Conservation (phyloP, 2,113 vertebrate genomes). For the Argyrosomus japonicus region DNA sequence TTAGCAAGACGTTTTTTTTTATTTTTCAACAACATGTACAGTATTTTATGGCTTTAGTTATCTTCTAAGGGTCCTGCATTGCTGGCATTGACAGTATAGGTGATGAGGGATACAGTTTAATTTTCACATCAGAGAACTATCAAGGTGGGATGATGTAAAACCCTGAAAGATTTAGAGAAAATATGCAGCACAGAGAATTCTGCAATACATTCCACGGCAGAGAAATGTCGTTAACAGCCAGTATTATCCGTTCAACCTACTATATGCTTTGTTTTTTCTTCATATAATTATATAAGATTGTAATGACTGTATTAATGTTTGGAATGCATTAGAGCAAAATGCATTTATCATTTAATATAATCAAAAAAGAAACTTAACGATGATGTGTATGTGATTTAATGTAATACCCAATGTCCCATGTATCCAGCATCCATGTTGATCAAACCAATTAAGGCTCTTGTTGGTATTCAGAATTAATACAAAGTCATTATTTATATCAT, state of each 20-base stretch:
- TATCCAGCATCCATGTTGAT: not conserved
- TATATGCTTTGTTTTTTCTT: not conserved
- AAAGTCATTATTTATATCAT: too few relatives aligned
- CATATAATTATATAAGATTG: not conserved
- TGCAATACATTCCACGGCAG: not conserved
- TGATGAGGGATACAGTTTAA: not conserved
- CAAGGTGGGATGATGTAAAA: not conserved
- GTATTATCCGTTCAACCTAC: too few relatives aligned
- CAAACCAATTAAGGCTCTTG: not conserved
- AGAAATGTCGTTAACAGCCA: not conserved
- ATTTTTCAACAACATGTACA: not conserved
- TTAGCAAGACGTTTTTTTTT: not conserved
- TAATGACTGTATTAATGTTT: not conserved
- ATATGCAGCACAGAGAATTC: not conserved
- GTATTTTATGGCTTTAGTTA: conserved; percentile 4
- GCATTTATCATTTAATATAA: not conserved
- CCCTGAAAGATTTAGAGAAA: not conserved
- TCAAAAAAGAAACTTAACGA: not conserved
- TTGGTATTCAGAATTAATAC: too few relatives aligned
- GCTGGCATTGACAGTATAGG: not conserved
- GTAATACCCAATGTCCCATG: not conserved
- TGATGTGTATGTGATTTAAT: not conserved
- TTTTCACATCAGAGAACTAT: not conserved
- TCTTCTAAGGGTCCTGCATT: not conserved
- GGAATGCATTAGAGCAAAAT: not conserved